Evolutionary conservation across 1,140 invertebrate species (phyloP), one percentile per base, ranked within the genome.

Genomic region (Dryas iulia): DNA sequence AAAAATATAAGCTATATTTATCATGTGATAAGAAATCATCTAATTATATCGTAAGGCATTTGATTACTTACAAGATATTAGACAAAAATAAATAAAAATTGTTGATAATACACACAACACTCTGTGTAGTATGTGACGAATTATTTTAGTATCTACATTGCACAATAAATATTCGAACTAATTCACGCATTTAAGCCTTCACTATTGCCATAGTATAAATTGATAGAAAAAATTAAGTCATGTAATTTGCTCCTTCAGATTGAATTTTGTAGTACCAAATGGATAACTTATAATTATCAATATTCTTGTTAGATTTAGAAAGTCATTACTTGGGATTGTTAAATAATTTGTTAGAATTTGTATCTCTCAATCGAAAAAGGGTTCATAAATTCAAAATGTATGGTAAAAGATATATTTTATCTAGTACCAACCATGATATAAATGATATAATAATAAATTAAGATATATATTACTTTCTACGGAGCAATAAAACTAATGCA

Each of bases 41-140:
- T 47, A 47, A 47, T 21, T 47, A 18, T 47, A 47, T 47, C 39
- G 39, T 47, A 47, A 47, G 39, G 39, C 39, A 47, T 47, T 47
- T 21, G 18, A 47, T 47, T 47, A 47, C 39, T 47, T 47, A 47
- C 14, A 47, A 47, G n/a, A 47, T 47, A 18, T 47, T 47, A 47
- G 39, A 47, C 39, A 47, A 47, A 47, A 47, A 47, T 47, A 47
- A 47, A 47, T 47, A 47, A 47, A 21, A 47, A 47, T 39, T 18
- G 21, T 28, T 28, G 6, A 28, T 28, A 28, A 3, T 3, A 3
- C 7, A 18, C 39, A 21, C 39, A 21, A n/a, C 8, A 7, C 14
- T 10, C 39, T 21, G 10, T 18, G 5, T 21, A 47, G 18, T 14
- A 10, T 47, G 39, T 18, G 39, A 47, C 3, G 26, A 21, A 18